Evolutionary conservation across 2,888 invertebrate species (phyloP).

Genomic region (Lasioglossum leucozonium): DNA sequence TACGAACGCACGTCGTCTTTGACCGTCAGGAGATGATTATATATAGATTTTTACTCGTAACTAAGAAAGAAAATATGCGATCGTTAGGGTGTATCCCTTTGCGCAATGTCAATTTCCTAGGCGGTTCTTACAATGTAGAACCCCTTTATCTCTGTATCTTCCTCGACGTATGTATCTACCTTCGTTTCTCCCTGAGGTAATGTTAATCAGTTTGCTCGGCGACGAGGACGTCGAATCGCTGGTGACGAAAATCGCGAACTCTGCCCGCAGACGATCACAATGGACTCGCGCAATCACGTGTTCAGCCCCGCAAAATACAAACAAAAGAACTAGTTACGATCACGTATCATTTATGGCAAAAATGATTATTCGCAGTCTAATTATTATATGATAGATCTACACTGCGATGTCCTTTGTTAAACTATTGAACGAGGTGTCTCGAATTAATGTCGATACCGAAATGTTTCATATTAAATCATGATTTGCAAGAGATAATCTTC

Average conservation of each 20-base stretch:
- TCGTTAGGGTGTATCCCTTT: slow-evolving; percentile 73
- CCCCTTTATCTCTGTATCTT: slow-evolving; percentile 67
- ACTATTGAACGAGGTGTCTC: background rate
- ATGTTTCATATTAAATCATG: background rate
- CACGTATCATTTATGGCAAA: background rate
- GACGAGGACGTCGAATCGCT: slow-evolving; percentile 23
- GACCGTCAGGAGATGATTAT: slow-evolving; percentile 51
- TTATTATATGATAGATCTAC: background rate
- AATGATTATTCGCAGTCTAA: background rate
- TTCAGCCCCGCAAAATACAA: background rate
- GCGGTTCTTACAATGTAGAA: slow-evolving; percentile 70
- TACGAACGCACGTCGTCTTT: slow-evolving; percentile 23
- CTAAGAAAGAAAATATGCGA: slow-evolving; percentile 63
- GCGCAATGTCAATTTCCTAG: slow-evolving; percentile 82
- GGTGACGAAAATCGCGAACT: slow-evolving; percentile 4
- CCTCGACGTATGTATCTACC: slow-evolving; percentile 70
- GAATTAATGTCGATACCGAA: background rate
- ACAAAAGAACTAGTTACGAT: background rate
- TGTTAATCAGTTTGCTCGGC: slow-evolving; percentile 51
- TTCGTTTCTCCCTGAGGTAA: slow-evolving; percentile 74
- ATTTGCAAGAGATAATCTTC: background rate
- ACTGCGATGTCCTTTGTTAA: background rate
- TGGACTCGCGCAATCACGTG: background rate
- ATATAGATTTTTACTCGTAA: slow-evolving; percentile 66
- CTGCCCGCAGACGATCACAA: background rate